phyloP scores from a whole-genome alignment of 1,140 invertebrate genomes.

The Trichomalopsis sarcophagae region DNA sequence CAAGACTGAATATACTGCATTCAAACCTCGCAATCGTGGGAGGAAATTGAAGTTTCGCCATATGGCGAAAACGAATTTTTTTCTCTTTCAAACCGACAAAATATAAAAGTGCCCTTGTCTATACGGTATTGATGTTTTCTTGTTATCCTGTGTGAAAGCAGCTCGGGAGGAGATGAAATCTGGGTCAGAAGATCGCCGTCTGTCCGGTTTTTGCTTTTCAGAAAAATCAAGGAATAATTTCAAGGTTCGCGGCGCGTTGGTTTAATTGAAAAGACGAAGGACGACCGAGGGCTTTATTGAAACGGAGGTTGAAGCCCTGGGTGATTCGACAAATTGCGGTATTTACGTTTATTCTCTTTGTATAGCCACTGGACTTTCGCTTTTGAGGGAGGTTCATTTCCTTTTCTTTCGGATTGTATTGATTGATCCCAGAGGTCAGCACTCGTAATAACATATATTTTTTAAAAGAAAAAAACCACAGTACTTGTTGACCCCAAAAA shows the following conservation, averaged over 20 bases:
- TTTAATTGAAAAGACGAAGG: constrained; percentile 5
- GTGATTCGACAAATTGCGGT: constrained; percentile 11
- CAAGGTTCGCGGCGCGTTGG: background rate
- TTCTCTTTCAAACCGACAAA: background rate
- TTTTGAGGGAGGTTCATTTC: background rate
- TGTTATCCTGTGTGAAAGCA: constrained; percentile 3
- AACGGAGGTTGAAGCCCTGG: background rate
- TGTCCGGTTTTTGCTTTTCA: constrained; percentile 15
- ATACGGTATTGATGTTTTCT: background rate
- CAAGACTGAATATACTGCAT: background rate
- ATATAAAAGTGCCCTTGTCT: background rate
- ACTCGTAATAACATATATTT: constrained; percentile 1
- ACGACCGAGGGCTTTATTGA: background rate
- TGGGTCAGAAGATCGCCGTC: constrained; percentile 17
- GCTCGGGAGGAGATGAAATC: background rate
- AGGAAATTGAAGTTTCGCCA: background rate
- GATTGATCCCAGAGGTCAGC: constrained; percentile 10
- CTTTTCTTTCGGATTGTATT: background rate
- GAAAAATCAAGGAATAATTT: background rate
- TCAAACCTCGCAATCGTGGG: background rate
- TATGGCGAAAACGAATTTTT: background rate
- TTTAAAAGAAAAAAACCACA: background rate
- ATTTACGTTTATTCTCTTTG: constrained; percentile 8
- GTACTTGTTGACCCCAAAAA: constrained; percentile 11
- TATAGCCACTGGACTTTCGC: background rate